A percentile compares a stretch with the other conserved stretches of the same genome.
These are phyloP conservation scores for Chrysochloris asiatica DNA, from an alignment of 2,113 vertebrate species.

Conservation along the genomic window DNA sequence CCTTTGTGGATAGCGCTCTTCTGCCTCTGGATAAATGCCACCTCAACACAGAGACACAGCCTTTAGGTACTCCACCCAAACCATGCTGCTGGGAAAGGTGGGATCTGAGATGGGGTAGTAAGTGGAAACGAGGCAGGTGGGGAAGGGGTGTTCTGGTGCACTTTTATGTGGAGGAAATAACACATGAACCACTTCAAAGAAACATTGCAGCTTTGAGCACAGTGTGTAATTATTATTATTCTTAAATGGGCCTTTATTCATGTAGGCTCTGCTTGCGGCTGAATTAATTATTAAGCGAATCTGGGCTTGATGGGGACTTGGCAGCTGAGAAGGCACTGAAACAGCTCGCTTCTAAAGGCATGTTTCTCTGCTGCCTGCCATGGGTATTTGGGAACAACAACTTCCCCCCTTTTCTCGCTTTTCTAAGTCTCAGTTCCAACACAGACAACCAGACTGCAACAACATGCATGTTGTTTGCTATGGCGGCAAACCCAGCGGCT, in stretches of 20 bases:
- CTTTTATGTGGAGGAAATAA: not conserved
- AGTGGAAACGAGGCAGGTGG: no score
- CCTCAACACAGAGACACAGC: not conserved
- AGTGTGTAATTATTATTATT: not conserved
- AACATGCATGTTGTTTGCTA: rapidly evolving
- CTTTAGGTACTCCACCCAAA: not conserved
- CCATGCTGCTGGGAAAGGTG: not conserved
- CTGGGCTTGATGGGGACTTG: constrained; percentile 34
- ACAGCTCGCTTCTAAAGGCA: not conserved
- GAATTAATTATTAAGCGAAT: constrained; percentile 67
- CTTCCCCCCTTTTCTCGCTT: not conserved
- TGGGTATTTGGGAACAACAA: not conserved
- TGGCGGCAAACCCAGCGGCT: not conserved
- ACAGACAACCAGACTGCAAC: not conserved
- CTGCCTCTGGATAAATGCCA: not conserved
- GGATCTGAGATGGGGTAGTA: no score
- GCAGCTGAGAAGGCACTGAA: not conserved
- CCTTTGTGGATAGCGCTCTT: not conserved
- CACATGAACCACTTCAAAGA: constrained; percentile 30
- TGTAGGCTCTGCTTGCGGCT: constrained; percentile 9
- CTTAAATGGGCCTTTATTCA: not conserved
- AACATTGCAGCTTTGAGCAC: constrained; percentile 43
- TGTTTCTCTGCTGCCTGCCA: not conserved
- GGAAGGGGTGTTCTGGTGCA: not conserved
- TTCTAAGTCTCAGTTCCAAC: not conserved